Base-by-base conservation (phyloP, 1,140 invertebrate species). In the Sarcophaga peregrina region DNA sequence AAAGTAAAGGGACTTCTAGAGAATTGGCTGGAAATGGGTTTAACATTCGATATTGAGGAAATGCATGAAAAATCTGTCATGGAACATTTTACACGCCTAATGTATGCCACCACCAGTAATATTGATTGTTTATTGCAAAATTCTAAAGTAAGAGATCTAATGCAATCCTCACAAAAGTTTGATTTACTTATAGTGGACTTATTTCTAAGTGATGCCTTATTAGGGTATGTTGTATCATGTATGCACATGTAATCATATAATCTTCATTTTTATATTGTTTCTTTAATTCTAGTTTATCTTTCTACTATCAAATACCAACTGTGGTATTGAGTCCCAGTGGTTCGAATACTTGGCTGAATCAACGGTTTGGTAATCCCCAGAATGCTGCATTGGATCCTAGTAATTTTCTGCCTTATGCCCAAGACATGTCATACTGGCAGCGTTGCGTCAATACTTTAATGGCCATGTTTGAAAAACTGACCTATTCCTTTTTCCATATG, bases 341-440 rank as follows among this genome's bases (percentile, higher is more conserved):
- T 5, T 90, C 93, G 1, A 91, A 94, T 82, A 93, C 93, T 0
- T 94, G 93, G 93, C 89, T 92, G 4, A 92, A 93, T 80, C 92
- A 92, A 7, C 91, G 93, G 83, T 90, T 94, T 45, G 93, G 91
- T 0, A 94, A 94, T 86, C 93, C 94, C 0, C 92, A 94, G 45
- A 93, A 92, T 46, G 90, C 93, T 0, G 92, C 93, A 0, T 92
- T 93, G 84, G 91, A 93, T 45, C 93, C 94, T 0, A 92, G 92
- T 25, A 93, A 92, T 80, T 91, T 94, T 85, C 86, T 93, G 11
- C 86, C 90, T 0, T 92, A 91, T 50, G 89, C 91, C 0, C 90
- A 93, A 78, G 85, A 89, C 7, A 93, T 94, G 93, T 92, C 86
- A 25, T 92, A 95, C 68, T 92, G 91, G 87, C 90, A 94, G 84